A percentile compares a stretch with the other conserved stretches of the same genome.
phyloP scores from a whole-genome alignment of 2,113 vertebrate species.

The Nerophis ophidion region DNA sequence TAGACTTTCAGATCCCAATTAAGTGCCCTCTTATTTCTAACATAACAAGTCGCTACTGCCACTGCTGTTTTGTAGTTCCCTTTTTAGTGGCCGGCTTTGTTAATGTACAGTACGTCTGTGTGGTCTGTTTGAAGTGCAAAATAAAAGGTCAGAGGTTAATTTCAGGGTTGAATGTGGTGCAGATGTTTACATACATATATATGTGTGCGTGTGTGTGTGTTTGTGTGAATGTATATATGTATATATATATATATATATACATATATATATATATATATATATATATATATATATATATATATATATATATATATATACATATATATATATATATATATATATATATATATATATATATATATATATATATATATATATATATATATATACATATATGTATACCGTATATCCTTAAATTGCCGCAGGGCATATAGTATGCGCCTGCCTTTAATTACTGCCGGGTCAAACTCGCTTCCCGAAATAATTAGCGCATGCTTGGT shows the following conservation, averaged over 20 bases:
- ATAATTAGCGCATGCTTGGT: no score
- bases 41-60: constrained; percentile 60
- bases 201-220: no score
- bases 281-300: no score
- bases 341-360: not conserved
- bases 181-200: not conserved
- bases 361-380: not conserved
- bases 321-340: not conserved
- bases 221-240: no score
- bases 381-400: no score
- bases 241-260: no score
- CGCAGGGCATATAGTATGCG: no score
- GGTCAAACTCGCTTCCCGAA: no score
- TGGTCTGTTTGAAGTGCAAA: constrained; percentile 38
- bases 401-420: no score
- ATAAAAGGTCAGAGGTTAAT: constrained; percentile 19
- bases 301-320: no score
- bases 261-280: no score
- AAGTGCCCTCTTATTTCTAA: constrained; percentile 69
- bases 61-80: constrained; percentile 66
- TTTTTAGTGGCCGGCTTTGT: constrained; percentile 53
- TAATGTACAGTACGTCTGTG: constrained; percentile 41
- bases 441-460: no score
- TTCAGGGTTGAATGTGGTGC: constrained; percentile 10
- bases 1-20: constrained; percentile 69